Evolutionary conservation across 2,797 vertebrate genomes (phyloP), one percentile per base, ranked within the genome.

Genomic region (Leuciscus waleckii): DNA sequence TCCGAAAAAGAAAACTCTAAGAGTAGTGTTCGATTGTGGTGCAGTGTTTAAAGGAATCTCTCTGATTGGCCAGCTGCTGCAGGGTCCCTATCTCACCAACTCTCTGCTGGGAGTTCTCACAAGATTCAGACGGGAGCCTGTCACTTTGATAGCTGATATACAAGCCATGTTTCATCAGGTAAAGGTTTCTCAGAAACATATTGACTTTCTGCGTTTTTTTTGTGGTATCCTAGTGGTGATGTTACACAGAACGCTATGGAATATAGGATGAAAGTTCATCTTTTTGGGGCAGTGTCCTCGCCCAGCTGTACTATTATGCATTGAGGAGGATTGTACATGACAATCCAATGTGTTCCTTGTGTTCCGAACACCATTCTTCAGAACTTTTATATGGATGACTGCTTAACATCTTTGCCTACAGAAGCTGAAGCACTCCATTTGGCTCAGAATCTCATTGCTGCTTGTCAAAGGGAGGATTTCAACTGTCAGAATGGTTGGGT

Each of bases 341-440:
- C 9, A 10, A 41, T 43, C 4, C 21, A 71, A 3, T 71, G 43
- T 71, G 9, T n/a, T 4, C 21, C 69, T 21, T 41, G 39, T 26
- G 14, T 73, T 43, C 43, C 14, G 7, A 73, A 73, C n/a, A 73
- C 69, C 0, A 73, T 71, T 61, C n/a, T 26, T 11, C 39, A n/a
- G 13, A 73, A 73, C 23, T 51, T 85, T 11, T 85, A 81, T 81
- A 76, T 88, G n/a, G 65, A 86, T 17, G 81, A 88, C 49, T 86
- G 54, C 21, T 65, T 85, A 37, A 63, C 23, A 54, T 75, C 23
- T 35, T 35, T 65, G 14, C 4, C 35, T 21, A 58, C 74, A 10
- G 79, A 83, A 9, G 3, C 19, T 7, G 79, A 75, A 11, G 83
- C 86, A 17, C 67, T 81, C 0, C 65, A 84, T 5, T 21, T 65